Evolutionary conservation across 1,140 invertebrate species (phyloP).

Genomic region (Drosophila lowei): DNA sequence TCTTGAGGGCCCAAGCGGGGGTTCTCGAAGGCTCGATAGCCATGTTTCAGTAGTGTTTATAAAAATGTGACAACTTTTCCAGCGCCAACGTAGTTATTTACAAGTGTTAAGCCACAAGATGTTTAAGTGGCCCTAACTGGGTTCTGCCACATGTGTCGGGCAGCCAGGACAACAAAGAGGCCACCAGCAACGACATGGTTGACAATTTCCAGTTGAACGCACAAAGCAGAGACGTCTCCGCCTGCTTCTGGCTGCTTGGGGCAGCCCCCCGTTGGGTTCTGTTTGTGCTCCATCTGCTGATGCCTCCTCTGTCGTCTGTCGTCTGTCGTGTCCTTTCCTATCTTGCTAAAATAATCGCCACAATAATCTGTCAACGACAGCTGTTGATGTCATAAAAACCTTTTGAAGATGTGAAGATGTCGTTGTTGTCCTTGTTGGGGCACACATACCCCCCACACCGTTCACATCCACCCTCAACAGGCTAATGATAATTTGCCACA

Average conservation of each 20-base stretch:
- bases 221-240: slow-evolving; percentile 53
- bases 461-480: slow-evolving; percentile 38
- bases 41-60: neutral
- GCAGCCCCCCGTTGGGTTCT: slow-evolving; percentile 21
- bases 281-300: slow-evolving; percentile 23
- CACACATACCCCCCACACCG: slow-evolving; percentile 33
- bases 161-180: slow-evolving; percentile 29
- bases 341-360: slow-evolving; percentile 75
- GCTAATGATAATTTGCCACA: slow-evolving; percentile 82
- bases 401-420: slow-evolving; percentile 79
- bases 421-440: slow-evolving; percentile 43
- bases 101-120: slow-evolving; percentile 60
- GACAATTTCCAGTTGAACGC: slow-evolving; percentile 77
- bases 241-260: neutral
- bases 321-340: slow-evolving; percentile 20
- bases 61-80: slow-evolving; percentile 55
- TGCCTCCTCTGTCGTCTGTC: slow-evolving; percentile 23
- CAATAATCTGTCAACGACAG: slow-evolving; percentile 83
- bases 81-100: slow-evolving; percentile 50
- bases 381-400: slow-evolving; percentile 83
- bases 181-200: slow-evolving; percentile 65
- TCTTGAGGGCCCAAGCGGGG: too few relatives aligned
- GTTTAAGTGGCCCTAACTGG: slow-evolving; percentile 39
- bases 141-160: slow-evolving; percentile 48
- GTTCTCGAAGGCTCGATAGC: neutral